Percentiles rank a stretch among this genome's conserved stretches.
Conservation (phyloP, 1,140 invertebrate genomes). For the Trichogramma pretiosum region DNA sequence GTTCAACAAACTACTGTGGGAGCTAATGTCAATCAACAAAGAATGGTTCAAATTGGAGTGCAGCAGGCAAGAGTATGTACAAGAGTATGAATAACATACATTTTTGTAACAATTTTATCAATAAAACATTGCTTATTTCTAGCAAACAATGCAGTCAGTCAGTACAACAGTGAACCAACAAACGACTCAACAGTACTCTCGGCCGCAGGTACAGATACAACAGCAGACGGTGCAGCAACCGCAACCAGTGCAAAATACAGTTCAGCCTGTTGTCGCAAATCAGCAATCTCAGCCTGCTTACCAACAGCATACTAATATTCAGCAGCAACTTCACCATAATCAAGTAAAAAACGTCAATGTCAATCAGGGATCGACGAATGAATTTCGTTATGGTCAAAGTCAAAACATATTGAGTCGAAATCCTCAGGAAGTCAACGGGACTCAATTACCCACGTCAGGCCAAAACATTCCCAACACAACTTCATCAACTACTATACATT, state of each 20-base stretch:
- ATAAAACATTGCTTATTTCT: neutral
- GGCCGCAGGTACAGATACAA: conserved; percentile 34
- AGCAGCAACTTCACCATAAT: conserved; percentile 43
- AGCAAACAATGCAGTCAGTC: conserved; percentile 4
- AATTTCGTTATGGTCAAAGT: conserved; percentile 45
- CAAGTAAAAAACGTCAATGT: conserved; percentile 39
- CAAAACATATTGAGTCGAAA: conserved; percentile 44
- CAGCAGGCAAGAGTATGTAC: conserved; percentile 24
- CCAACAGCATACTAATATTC: conserved; percentile 28
- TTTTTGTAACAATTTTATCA: neutral
- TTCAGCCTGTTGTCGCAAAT: neutral
- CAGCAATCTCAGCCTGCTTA: neutral
- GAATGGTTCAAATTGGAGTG: conserved; percentile 39
- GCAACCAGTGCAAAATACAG: conserved; percentile 27
- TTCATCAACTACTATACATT: no score
- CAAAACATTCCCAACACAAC: conserved; percentile 30
- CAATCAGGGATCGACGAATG: conserved; percentile 37
- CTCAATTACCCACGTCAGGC: conserved; percentile 17
- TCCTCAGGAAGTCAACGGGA: conserved; percentile 33
- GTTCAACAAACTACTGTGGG: conserved; percentile 26
- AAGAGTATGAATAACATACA: neutral
- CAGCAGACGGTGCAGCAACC: conserved; percentile 30
- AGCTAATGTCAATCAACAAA: conserved; percentile 33
- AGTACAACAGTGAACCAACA: conserved; percentile 28
- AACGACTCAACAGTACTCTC: conserved; percentile 41